A percentile compares a stretch with the other conserved stretches of the same genome.
Evolutionary conservation across 2,888 invertebrate genomes (phyloP).

Genomic region (Anodontia alba): DNA sequence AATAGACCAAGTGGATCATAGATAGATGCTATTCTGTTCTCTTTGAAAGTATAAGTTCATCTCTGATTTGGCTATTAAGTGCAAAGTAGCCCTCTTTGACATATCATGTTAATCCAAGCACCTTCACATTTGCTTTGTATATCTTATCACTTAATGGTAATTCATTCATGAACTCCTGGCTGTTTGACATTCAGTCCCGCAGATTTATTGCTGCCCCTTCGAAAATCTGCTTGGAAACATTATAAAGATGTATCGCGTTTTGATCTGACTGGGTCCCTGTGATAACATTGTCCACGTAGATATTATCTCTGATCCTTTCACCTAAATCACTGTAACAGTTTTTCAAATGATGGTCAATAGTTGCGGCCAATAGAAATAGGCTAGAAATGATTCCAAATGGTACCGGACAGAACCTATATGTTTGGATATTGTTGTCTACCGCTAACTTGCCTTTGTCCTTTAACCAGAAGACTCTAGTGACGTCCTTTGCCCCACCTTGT

Average conservation of each 20-base stretch:
- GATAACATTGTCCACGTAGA: background rate
- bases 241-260: background rate
- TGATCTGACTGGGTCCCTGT: background rate
- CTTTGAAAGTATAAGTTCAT: too few relatives aligned
- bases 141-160: too few relatives aligned
- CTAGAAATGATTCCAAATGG: constrained; percentile 24
- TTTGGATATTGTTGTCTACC: background rate
- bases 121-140: too few relatives aligned
- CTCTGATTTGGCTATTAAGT: too few relatives aligned
- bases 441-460: background rate
- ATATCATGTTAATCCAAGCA: too few relatives aligned
- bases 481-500: constrained; percentile 12
- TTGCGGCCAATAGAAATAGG: constrained; percentile 19
- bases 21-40: too few relatives aligned
- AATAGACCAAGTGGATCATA: too few relatives aligned
- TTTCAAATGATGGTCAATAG: constrained; percentile 7
- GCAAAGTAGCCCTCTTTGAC: too few relatives aligned
- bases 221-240: background rate
- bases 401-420: background rate
- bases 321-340: background rate
- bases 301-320: background rate
- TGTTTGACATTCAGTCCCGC: too few relatives aligned
- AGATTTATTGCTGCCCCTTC: too few relatives aligned
- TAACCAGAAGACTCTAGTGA: constrained; percentile 27
- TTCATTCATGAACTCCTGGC: too few relatives aligned